Conservation (phyloP, 2,113 vertebrate genomes). For the Fukomys damarensis region DNA sequence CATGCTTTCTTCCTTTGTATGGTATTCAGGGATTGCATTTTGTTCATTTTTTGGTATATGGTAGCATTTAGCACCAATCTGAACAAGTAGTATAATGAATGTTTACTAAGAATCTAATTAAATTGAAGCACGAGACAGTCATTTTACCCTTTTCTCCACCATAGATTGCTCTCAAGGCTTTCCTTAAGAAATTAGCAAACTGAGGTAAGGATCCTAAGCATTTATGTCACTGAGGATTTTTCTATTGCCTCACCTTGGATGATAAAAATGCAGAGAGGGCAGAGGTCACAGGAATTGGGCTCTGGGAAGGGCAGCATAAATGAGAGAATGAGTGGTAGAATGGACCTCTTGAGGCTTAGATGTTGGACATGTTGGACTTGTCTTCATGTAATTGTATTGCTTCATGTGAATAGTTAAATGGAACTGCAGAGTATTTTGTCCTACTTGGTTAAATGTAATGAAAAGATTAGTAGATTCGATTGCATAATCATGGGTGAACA, state of each 20-base stretch:
- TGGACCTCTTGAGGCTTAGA: not conserved
- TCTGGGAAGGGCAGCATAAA: fast-evolving
- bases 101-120: not conserved
- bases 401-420: not conserved
- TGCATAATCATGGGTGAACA: not conserved
- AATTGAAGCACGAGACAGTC: not conserved
- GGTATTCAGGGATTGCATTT: not conserved
- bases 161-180: not conserved
- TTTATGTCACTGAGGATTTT: not conserved
- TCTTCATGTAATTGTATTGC: not conserved
- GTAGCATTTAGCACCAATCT: not conserved
- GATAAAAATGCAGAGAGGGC: not conserved
- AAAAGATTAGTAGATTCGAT: not conserved
- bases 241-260: not conserved
- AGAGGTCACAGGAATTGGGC: fast-evolving
- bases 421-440: not conserved
- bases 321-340: not conserved
- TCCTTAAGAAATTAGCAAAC: not conserved
- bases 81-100: not conserved
- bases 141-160: not conserved
- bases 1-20: not conserved
- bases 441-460: slow-evolving; percentile 23
- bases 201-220: not conserved
- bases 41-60: not conserved
- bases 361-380: not conserved